phyloP scores from a whole-genome alignment of 2,113 vertebrate genomes.

The Mormyrus iriodes region DNA sequence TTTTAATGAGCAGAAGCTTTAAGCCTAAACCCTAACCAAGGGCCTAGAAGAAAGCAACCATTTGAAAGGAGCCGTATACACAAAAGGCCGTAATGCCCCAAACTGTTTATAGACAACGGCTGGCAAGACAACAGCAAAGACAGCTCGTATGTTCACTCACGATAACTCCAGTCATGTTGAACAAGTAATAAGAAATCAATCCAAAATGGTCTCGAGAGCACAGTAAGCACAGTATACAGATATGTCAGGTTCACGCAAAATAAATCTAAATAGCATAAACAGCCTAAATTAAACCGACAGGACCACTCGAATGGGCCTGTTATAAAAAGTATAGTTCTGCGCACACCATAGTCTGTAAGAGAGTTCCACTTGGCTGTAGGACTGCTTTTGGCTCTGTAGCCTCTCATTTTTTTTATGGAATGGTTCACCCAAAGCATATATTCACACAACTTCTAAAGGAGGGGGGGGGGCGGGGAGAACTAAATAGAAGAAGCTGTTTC shows the following conservation, averaged over 20 bases:
- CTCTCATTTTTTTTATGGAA: background rate
- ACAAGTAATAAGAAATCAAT: background rate
- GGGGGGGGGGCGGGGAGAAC: background rate
- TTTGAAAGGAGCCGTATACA: background rate
- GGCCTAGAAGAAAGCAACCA: background rate
- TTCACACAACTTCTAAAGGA: background rate
- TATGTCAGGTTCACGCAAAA: background rate
- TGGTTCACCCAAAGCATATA: background rate
- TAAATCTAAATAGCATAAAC: background rate
- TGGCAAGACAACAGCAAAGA: background rate
- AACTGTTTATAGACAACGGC: background rate
- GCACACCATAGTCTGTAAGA: background rate
- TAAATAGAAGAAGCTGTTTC: background rate
- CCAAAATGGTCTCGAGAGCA: background rate
- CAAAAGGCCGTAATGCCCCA: background rate
- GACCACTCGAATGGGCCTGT: background rate
- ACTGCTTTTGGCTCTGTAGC: background rate
- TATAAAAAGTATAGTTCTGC: background rate
- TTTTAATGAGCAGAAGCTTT: constrained; percentile 6
- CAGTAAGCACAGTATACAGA: background rate
- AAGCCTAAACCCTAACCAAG: background rate
- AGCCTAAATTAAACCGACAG: background rate
- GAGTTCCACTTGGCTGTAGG: background rate
- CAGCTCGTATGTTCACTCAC: background rate
- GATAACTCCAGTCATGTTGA: background rate